Conservation (phyloP, 2,888 invertebrate genomes). For the Resseliella maxima region DNA sequence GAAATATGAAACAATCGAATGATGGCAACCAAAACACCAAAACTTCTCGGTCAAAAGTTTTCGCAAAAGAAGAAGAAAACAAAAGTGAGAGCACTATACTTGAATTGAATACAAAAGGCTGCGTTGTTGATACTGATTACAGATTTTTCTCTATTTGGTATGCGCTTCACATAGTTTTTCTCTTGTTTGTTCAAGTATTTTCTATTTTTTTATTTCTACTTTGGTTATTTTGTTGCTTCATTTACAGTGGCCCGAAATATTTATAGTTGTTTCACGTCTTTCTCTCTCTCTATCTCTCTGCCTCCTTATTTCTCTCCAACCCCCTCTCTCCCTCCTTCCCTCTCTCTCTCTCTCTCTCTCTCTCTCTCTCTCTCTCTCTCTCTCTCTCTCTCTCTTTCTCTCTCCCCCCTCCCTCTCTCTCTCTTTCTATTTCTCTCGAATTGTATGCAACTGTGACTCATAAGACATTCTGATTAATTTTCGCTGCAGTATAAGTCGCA, state of each 20-base stretch:
- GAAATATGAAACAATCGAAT: background rate
- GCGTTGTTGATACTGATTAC: background rate
- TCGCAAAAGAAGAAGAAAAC: background rate
- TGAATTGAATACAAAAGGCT: background rate
- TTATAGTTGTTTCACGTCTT: background rate
- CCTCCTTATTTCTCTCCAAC: too few species aligned
- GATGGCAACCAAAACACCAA: background rate
- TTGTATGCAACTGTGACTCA: conserved; percentile 42
- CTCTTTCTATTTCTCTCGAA: background rate
- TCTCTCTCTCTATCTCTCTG: background rate
- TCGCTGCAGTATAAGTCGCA: background rate
- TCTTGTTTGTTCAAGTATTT: background rate
- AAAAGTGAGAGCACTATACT: background rate
- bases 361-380: background rate
- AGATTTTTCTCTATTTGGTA: conserved; percentile 22
- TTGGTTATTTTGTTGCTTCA: background rate
- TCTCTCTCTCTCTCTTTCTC: background rate
- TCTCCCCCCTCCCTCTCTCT: background rate
- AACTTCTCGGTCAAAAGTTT: conserved; percentile 20
- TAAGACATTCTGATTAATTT: conserved; percentile 2
- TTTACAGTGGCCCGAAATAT: background rate
- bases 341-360: background rate
- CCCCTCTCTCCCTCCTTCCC: background rate
- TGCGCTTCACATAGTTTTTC: conserved; percentile 46
- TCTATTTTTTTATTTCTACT: background rate